Percentiles rank a stretch among this genome's conserved stretches.
phyloP scores from a whole-genome alignment of 2,113 vertebrate genomes.

The Salvelinus sp. region DNA sequence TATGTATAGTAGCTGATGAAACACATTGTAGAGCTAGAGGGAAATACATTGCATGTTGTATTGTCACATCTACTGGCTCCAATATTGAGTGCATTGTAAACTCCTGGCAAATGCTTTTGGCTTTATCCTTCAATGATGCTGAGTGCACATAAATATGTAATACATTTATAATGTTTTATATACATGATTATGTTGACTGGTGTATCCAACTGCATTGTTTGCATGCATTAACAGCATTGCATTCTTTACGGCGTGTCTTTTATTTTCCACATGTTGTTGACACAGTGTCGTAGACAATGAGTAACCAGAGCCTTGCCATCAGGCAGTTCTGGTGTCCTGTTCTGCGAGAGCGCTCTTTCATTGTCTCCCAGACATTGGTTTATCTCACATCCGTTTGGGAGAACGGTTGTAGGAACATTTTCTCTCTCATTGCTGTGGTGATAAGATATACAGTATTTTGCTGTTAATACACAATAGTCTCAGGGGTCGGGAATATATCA shows the following conservation, averaged over 20 bases:
- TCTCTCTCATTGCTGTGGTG: background rate
- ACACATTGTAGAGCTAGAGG: too few relatives aligned
- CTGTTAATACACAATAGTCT: background rate
- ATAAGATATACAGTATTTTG: background rate
- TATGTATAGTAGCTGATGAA: too few relatives aligned
- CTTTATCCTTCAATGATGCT: too few relatives aligned
- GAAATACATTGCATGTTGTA: too few relatives aligned
- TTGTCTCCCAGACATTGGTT: background rate
- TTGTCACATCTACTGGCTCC: too few relatives aligned
- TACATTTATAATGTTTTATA: too few relatives aligned
- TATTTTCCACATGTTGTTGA: background rate
- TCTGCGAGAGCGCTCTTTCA: conserved; percentile 27
- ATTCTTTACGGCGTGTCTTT: background rate
- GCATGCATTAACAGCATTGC: background rate
- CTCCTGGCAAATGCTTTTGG: too few relatives aligned
- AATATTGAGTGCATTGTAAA: too few relatives aligned
- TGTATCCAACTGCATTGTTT: too few relatives aligned
- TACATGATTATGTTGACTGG: too few relatives aligned
- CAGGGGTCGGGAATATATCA: background rate
- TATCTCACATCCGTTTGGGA: conserved; percentile 19
- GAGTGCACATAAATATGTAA: too few relatives aligned
- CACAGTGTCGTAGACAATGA: conserved; percentile 37
- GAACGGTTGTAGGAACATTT: background rate
- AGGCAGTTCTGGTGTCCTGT: conserved; percentile 50
- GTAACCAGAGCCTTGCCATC: conserved; percentile 50